These are phyloP conservation scores for Holothuria glaberrima DNA, from an alignment of 35 echinoderm and acorn worm genomes.

Conservation along the genomic window DNA sequence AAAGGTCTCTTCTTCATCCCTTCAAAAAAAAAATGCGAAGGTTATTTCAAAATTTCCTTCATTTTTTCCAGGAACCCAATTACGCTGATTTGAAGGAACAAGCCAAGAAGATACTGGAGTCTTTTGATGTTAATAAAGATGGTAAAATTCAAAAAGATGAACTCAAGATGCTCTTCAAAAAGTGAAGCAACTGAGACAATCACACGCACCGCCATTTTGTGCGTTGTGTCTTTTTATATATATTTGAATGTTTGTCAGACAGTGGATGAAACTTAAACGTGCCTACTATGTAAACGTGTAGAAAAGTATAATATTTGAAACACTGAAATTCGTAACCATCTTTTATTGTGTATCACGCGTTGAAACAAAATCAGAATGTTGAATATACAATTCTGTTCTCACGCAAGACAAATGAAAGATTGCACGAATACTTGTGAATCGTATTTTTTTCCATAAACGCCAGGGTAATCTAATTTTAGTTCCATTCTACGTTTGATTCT, in stretches of 20 bases:
- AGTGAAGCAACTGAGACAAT: not conserved
- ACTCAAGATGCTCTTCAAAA: constrained; percentile 46
- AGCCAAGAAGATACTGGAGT: not conserved
- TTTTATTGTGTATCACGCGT: no score
- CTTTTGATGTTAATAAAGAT: constrained; percentile 20
- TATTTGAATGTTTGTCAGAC: constrained; percentile 13
- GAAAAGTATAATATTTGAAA: not conserved
- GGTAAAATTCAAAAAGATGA: constrained; percentile 46
- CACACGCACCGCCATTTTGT: no score
- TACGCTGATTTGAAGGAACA: constrained; percentile 3
- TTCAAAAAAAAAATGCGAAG: not conserved
- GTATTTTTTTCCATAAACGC: no score
- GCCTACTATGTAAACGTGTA: constrained; percentile 46
- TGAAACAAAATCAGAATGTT: no score
- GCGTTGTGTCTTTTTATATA: not conserved
- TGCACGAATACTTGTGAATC: no score
- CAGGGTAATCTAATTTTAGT: no score
- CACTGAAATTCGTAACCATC: no score
- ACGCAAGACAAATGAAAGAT: no score
- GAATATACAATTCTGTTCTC: no score
- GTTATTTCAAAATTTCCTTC: not conserved
- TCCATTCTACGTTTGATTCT: no score
- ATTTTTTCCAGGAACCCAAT: not conserved
- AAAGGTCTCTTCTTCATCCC: not conserved
- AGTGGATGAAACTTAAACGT: not conserved